Base-by-base conservation (phyloP, 2,888 invertebrate genomes). In the Cactoblastis cactorum region DNA sequence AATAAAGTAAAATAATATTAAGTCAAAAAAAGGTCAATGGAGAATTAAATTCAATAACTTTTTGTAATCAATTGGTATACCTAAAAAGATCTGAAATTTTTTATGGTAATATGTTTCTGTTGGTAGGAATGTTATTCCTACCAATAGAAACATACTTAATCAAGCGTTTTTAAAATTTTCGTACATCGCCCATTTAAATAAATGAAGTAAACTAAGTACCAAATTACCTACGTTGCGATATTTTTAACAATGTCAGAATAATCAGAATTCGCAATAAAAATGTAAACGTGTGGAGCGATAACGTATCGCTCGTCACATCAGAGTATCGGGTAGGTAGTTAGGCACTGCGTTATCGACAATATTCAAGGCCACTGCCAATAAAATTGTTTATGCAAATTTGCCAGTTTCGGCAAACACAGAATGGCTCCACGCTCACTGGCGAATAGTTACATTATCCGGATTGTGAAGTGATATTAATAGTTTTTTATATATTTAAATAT, bases 351-450 rank as follows among this genome's bases (percentile, higher is more conserved):
- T 46, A 46, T 46, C 46, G 34, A n/a, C n/a, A 19, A 22, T 35
- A 35, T 34, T 35, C 46, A 46, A 46, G 46, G 46, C 34, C 46
- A 35, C 14, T 46, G 33, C 22, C 35, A 22, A 46, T 46, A 46
- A 28, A 46, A 46, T 46, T 35, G 19, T 46, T 22, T 22, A 46
- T 46, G 46, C 46, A 46, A 46, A 46, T 46, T 14, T 22, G 34
- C 35, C 22, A 35, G 22, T 35, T 46, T 35, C 22, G 46, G 46
- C 17, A 28, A 28, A 15, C 43, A 28, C 32, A 43, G 9, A 24
- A 5, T 3, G 12, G 9, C 28, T 9, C 28, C 5, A 1, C 3
- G 22, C 22, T 28, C 3, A 28, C 8, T 38, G n/a, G n/a, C 11
- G 18, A 38, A 15, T 37, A 8, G 37, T 38, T n/a, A 18, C 18